Conservation (phyloP, 2,113 vertebrate genomes). For the Megatriorchis doriae region DNA sequence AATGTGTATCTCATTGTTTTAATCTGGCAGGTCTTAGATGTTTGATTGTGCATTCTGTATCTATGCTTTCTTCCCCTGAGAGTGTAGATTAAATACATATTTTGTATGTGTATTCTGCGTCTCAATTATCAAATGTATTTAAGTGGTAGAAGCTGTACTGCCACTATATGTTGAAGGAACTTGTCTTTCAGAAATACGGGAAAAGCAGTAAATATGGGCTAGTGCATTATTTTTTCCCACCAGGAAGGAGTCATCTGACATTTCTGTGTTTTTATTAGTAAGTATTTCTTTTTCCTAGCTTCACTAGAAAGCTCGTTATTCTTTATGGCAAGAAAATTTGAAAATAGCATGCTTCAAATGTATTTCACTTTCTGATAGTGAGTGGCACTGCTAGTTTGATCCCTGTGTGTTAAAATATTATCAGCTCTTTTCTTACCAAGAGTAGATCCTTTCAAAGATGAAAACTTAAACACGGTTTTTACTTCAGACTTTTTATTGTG, state of each 20-base stretch:
- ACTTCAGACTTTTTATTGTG: conserved; percentile 16
- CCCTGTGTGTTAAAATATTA: neutral
- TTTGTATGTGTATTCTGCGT: neutral
- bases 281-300: neutral
- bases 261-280: neutral
- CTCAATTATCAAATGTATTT: neutral
- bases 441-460: conserved; percentile 1
- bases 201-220: neutral
- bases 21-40: neutral
- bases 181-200: neutral
- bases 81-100: neutral
- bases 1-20: neutral
- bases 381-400: conserved; percentile 20
- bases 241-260: neutral
- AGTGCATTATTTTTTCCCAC: neutral
- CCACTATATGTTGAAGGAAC: neutral
- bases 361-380: conserved; percentile 8
- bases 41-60: neutral
- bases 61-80: neutral
- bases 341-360: neutral
- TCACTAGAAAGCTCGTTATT: neutral
- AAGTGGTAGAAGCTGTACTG: neutral
- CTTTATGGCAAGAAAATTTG: neutral
- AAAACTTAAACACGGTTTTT: neutral
- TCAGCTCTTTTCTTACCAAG: neutral